Percentiles rank a stretch among this genome's conserved stretches.
These are phyloP conservation scores for Vultur gryphus DNA, from an alignment of 2,797 vertebrate species.

Conservation along the genomic window DNA sequence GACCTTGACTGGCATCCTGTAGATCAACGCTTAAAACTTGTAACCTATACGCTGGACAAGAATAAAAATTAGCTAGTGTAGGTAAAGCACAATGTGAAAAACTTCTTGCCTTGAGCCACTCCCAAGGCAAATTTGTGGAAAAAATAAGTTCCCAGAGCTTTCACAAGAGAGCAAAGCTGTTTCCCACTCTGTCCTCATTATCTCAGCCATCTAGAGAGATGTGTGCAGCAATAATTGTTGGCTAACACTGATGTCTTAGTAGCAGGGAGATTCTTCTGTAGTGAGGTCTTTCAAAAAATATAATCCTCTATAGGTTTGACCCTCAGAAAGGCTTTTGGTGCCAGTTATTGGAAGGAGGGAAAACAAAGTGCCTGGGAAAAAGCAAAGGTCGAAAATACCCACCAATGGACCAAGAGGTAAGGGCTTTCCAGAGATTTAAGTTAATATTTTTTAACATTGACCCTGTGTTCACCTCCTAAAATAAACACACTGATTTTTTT, in stretches of 20 bases:
- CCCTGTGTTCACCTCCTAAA: background rate
- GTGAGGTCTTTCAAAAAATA: background rate
- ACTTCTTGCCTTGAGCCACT: background rate
- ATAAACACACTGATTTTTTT: background rate
- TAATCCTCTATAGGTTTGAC: conserved; percentile 83
- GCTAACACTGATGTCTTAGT: background rate
- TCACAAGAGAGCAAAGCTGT: background rate
- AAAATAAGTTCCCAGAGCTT: background rate
- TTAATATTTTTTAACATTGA: background rate
- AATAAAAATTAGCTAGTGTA: background rate
- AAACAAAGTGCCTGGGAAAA: conserved; percentile 95
- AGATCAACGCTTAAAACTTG: background rate
- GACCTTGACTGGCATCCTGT: background rate
- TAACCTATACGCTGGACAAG: background rate
- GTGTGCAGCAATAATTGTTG: background rate
- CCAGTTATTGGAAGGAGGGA: conserved; percentile 92
- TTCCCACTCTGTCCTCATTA: background rate
- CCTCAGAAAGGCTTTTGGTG: conserved; percentile 98
- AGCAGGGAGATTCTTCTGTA: background rate
- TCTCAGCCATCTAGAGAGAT: background rate
- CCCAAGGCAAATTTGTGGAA: background rate
- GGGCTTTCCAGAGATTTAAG: background rate
- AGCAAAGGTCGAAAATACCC: conserved; percentile 95
- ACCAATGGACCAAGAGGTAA: conserved; percentile 93
- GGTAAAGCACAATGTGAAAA: background rate